Percentiles rank a stretch among this genome's conserved stretches.
phyloP scores from a whole-genome alignment of 2,888 invertebrate species.

The Diarsia brunnea region DNA sequence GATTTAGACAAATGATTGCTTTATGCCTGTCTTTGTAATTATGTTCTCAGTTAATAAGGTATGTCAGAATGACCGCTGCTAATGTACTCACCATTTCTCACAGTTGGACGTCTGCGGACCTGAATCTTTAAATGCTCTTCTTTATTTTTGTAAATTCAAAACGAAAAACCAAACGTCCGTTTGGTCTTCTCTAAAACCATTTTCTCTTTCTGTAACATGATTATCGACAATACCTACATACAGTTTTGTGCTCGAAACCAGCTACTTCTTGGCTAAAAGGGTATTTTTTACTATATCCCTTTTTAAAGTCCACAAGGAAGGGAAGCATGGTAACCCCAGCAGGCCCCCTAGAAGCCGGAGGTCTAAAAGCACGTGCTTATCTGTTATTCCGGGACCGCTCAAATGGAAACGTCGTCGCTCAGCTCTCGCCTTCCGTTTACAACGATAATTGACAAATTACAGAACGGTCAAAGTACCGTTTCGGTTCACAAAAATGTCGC shows the following conservation, averaged over 20 bases:
- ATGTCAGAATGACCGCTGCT: not conserved
- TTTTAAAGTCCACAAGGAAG: not conserved
- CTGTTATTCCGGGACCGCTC: conserved; percentile 45
- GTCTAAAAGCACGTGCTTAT: conserved; percentile 39
- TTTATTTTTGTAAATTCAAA: not conserved
- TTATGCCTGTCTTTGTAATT: conserved; percentile 14
- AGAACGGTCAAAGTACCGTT: conserved; percentile 39
- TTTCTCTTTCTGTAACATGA: not conserved
- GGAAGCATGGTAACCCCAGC: not conserved
- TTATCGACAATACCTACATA: not conserved
- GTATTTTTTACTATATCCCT: not conserved
- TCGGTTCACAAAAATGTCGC: conserved; percentile 36
- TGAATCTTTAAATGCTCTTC: not conserved
- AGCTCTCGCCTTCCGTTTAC: conserved; percentile 53
- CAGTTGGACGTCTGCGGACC: not conserved
- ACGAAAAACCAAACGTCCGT: not conserved
- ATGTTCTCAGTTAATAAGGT: conserved; percentile 1
- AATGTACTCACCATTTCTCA: not conserved
- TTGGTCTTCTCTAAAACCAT: not conserved
- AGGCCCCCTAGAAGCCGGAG: conserved; percentile 20
- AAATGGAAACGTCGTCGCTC: conserved; percentile 53
- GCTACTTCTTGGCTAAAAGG: not conserved
- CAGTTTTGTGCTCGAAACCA: not conserved
- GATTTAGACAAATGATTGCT: conserved; percentile 32
- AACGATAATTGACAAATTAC: conserved; percentile 61